phyloP scores from a whole-genome alignment of 2,888 invertebrate genomes.

The Pseudolycoriella hygida region DNA sequence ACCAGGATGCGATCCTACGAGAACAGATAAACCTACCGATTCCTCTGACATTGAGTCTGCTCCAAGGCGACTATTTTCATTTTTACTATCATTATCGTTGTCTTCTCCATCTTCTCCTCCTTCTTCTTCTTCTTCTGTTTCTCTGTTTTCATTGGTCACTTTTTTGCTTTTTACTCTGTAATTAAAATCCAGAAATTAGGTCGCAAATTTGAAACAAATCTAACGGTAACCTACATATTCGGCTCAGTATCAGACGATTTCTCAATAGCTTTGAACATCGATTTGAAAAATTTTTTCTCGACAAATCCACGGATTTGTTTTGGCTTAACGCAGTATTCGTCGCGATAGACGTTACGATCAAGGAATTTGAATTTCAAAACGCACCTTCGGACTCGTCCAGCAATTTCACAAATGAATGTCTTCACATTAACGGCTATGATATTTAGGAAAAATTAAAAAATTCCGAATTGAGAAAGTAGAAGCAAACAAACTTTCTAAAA shows the following conservation, averaged over 20 bases:
- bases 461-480: neutral
- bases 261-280: conserved; percentile 42
- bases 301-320: conserved; percentile 51
- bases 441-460: neutral
- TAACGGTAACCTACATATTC: conserved; percentile 15
- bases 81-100: no score
- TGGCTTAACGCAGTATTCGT: conserved; percentile 53
- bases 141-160: conserved; percentile 18
- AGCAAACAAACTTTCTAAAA: conserved; percentile 40
- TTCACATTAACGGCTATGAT: conserved; percentile 21
- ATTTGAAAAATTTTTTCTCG: conserved; percentile 50
- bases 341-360: conserved; percentile 52
- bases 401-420: no score
- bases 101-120: neutral
- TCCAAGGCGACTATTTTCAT: no score
- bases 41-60: no score
- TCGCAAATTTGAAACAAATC: neutral
- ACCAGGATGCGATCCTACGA: no score
- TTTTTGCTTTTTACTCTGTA: conserved; percentile 10
- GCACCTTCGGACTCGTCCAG: conserved; percentile 42
- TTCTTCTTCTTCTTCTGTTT: conserved; percentile 29
- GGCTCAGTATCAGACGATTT: conserved; percentile 37
- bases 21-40: no score
- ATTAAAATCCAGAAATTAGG: no score
- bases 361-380: conserved; percentile 55